These are phyloP conservation scores for Bufo gargarizans DNA, from an alignment of 2,113 vertebrate genomes.

Conservation along the genomic window DNA sequence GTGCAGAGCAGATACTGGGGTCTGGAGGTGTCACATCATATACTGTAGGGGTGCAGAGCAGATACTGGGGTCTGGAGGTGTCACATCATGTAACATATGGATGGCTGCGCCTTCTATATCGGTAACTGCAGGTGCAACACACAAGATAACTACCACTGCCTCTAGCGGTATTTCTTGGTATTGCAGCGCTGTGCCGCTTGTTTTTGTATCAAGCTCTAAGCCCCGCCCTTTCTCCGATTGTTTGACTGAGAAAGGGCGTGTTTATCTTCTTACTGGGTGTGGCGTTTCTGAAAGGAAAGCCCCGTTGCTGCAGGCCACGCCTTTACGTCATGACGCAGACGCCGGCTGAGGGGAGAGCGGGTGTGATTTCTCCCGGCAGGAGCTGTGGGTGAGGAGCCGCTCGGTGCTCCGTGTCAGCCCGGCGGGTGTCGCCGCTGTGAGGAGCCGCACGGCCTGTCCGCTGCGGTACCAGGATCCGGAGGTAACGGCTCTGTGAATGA, in stretches of 20 bases:
- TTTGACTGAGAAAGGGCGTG: not conserved
- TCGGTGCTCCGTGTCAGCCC: not conserved
- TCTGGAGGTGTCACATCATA: no score
- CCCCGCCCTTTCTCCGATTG: not conserved
- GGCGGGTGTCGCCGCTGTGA: not conserved
- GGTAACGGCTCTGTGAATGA: not conserved
- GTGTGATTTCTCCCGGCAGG: conserved; percentile 17
- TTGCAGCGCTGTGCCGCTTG: not conserved
- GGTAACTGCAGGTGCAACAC: not conserved
- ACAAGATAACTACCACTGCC: not conserved
- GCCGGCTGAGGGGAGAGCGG: conserved; percentile 12
- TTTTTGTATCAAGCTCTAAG: not conserved
- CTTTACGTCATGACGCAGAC: conserved; percentile 32
- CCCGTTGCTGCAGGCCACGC: not conserved
- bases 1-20: no score
- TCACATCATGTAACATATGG: no score
- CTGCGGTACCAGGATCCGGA: not conserved
- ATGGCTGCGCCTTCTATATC: no score
- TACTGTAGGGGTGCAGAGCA: no score
- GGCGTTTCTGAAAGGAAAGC: not conserved
- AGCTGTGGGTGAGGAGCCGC: not conserved
- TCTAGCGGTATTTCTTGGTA: not conserved
- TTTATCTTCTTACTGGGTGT: not conserved
- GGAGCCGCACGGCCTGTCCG: not conserved
- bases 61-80: no score